phyloP scores from a whole-genome alignment of 2,797 vertebrate genomes.

The Enteromius treurensis region DNA sequence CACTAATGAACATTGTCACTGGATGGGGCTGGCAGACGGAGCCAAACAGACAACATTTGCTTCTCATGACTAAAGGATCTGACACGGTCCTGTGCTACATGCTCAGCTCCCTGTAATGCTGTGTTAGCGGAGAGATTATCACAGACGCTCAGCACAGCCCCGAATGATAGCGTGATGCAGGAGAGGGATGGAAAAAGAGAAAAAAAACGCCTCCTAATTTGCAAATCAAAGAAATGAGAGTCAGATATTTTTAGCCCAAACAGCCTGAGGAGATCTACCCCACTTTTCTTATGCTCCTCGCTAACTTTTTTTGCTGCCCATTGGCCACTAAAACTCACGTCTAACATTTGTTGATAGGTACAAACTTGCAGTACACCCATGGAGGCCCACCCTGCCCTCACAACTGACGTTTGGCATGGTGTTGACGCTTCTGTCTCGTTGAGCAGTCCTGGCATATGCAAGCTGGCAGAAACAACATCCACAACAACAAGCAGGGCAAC shows the following conservation, averaged over 20 bases:
- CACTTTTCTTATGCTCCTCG: slow-evolving; percentile 38
- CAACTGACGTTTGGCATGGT: slow-evolving; percentile 15
- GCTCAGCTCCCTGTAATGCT: slow-evolving; percentile 34
- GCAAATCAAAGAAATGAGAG: slow-evolving; percentile 75
- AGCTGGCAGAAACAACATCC: slow-evolving; percentile 38
- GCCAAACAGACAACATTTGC: slow-evolving; percentile 40
- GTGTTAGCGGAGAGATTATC: slow-evolving; percentile 30
- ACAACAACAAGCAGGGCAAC: slow-evolving; percentile 16
- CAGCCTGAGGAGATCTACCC: slow-evolving; percentile 61
- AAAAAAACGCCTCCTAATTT: slow-evolving; percentile 62
- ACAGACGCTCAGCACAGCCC: slow-evolving; percentile 32
- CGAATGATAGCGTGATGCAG: slow-evolving; percentile 40
- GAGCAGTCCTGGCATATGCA: slow-evolving; percentile 30
- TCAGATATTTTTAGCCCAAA: slow-evolving; percentile 72
- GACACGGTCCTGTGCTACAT: slow-evolving; percentile 25
- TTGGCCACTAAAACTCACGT: slow-evolving; percentile 24
- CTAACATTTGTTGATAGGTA: slow-evolving; percentile 44
- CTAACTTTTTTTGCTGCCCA: slow-evolving; percentile 44
- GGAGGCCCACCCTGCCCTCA: slow-evolving; percentile 24
- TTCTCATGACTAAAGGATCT: slow-evolving; percentile 44
- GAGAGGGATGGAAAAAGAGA: slow-evolving; percentile 46
- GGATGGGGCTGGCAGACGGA: slow-evolving; percentile 35
- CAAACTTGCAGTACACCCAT: slow-evolving; percentile 10
- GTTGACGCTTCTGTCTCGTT: slow-evolving; percentile 28
- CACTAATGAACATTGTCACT: slow-evolving; percentile 49